A percentile compares a stretch with the other conserved stretches of the same genome.
These are phyloP conservation scores for Cotesia congregata DNA, from an alignment of 2,888 invertebrate genomes.

Conservation along the genomic window DNA sequence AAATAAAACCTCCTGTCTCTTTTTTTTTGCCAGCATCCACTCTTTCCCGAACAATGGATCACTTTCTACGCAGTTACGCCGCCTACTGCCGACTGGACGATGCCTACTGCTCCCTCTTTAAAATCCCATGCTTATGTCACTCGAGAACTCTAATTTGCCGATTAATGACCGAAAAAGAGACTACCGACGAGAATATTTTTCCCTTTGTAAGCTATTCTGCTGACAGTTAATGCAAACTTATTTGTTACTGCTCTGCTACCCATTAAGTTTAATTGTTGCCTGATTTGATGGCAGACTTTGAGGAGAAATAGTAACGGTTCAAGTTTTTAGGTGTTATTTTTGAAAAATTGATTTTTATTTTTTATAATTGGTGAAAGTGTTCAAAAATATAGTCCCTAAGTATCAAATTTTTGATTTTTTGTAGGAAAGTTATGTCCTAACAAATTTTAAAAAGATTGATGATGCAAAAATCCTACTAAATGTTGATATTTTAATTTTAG, in stretches of 20 bases:
- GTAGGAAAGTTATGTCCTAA: too few species aligned
- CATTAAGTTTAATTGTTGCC: background rate
- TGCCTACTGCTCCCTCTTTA: background rate
- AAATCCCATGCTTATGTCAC: conserved; percentile 20
- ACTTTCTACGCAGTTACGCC: conserved; percentile 31
- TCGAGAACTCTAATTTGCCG: conserved; percentile 30
- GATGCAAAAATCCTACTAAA: too few species aligned
- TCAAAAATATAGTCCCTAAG: too few species aligned
- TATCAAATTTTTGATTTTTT: too few species aligned
- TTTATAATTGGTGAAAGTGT: too few species aligned
- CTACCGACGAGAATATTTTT: background rate
- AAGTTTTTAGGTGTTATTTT: too few species aligned
- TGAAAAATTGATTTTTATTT: too few species aligned
- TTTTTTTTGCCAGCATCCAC: conserved; percentile 23
- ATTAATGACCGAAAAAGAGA: conserved; percentile 21
- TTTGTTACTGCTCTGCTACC: background rate
- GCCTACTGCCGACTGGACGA: conserved; percentile 29
- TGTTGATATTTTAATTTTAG: too few species aligned
- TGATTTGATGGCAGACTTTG: too few species aligned
- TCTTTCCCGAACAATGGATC: conserved; percentile 21
- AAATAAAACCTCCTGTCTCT: background rate
- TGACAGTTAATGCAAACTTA: background rate
- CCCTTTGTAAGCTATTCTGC: background rate
- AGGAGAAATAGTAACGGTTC: too few species aligned
- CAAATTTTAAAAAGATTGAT: too few species aligned